Evolutionary conservation across 2,113 vertebrate species (phyloP), one percentile per base, ranked within the genome.

Genomic region (Burhinus bistriatus): DNA sequence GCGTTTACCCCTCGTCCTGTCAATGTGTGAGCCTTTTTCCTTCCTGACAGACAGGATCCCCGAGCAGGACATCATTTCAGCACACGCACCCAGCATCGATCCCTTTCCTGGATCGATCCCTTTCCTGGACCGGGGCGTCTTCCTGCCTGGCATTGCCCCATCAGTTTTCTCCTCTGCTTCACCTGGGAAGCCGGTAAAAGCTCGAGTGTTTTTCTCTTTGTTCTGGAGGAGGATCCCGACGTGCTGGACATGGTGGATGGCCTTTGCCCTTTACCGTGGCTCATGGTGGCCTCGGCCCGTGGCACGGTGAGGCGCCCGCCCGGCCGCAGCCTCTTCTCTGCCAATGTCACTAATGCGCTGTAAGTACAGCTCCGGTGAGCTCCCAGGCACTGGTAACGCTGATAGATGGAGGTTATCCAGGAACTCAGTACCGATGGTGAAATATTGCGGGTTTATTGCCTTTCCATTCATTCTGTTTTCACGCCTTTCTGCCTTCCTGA

Each of bases 401-500:
- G 94, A 88, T 72, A 40, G 93, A 96, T 97, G 92, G 94, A 83
- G 90, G 68, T 42, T 68, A 44, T 76, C 8, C 91, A 20, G 83
- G 72, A 90, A 66, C 93, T 58, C 61, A 7, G 77, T 12, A 45
- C 54, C 36, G 14, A 13, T 17, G 8, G 68, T 95, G 96, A 95
- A 86, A 95, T 92, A 95, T 64, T 92, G 81, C 12, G 0, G 88
- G 21, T 78, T 95, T 95, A 54, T 68, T 93, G 94, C 93, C 85
- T 86, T 83, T 64, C 97, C 96, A 95, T 96, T 75, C 94, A 96
- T 96, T 96, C 87, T 94, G 68, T 2, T 96, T 95, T 96, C 94
- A 94, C n/a, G 89, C 94, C 93, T 96, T 52, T 96, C 95, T 96
- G 94, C 96, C 84, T 97, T 32, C 91, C 93, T 97, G 95, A 94